Base-by-base conservation (phyloP, 2,113 vertebrate species). In the Trinectes maculatus region DNA sequence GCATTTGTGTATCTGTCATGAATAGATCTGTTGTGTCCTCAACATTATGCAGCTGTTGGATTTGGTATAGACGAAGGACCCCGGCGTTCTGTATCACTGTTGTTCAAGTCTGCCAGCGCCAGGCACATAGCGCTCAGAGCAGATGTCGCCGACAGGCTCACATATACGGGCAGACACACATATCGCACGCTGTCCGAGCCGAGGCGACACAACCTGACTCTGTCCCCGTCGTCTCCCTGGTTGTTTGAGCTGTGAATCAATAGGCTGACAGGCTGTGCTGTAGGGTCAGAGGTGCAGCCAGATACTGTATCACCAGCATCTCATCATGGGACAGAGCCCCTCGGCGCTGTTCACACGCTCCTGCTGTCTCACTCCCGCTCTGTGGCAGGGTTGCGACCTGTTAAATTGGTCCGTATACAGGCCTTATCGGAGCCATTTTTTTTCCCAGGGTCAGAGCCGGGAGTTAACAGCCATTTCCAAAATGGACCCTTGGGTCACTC, bases 331-430 rank as follows among this genome's bases (percentile, higher is more conserved):
- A 87, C 82, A 71, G 62, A 67, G 70, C 81, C 85, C 74, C 59
- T 8, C 62, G 83, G 87, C 80, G 56, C 58, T 49, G 75, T 71
- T 86, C 85, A 79, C 85, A 80, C 83, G 65, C 75, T 80, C 76
- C 69, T 33, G 8, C 75, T 67, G 73, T 74, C 77, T 83, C 56
- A 57, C 44, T 84, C 60, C 75, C 59, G n/a, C 63, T 80, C 62
- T 2, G 21, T 86, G 86, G 86, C 89, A 82, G 77, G 89, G 87
- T 80, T 54, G 59, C 47, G 86, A 87, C 87, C 86, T 77, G 70
- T 69, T 85, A 89, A 87, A 86, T 80, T 70, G 82, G 61, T 81
- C 75, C 44, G 55, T 62, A 73, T 60, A 65, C 67, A 46, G 71
- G 77, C 68, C 71, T 84, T 83, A 79, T 87, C 83, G 37, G 62